A percentile compares a stretch with the other conserved stretches of the same genome.
Evolutionary conservation across 2,797 vertebrate species (phyloP).

Genomic region (Labeo calbasu): DNA sequence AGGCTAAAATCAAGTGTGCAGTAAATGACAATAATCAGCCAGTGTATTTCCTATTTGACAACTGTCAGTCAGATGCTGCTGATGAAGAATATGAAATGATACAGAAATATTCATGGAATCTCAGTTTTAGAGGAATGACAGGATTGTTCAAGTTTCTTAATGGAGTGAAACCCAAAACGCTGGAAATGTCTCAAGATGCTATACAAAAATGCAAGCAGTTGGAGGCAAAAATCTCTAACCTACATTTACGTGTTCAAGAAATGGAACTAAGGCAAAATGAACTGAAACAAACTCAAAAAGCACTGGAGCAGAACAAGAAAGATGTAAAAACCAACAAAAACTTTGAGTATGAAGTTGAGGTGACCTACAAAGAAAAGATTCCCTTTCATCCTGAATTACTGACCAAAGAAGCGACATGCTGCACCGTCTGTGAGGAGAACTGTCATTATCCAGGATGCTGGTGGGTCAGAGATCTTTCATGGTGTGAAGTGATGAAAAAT

Average conservation of each 20-base stretch:
- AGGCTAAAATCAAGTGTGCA: not conserved
- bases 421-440: slow-evolving; percentile 36
- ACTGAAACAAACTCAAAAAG: not conserved
- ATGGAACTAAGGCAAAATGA: not conserved
- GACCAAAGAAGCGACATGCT: slow-evolving; percentile 24
- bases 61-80: accelerated
- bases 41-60: not conserved
- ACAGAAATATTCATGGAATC: not conserved
- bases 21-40: not conserved
- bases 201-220: accelerated
- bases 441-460: no score
- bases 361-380: not conserved
- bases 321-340: accelerated
- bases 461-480: accelerated
- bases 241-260: accelerated
- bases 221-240: not conserved
- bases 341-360: slow-evolving; percentile 1
- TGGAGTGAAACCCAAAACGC: not conserved
- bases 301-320: not conserved
- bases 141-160: not conserved
- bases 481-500: not conserved
- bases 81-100: not conserved
- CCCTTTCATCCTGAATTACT: no score
- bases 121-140: not conserved
- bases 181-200: accelerated